These are phyloP conservation scores for Triops longicaudatus DNA, from an alignment of 1,140 invertebrate species.

Conservation along the genomic window DNA sequence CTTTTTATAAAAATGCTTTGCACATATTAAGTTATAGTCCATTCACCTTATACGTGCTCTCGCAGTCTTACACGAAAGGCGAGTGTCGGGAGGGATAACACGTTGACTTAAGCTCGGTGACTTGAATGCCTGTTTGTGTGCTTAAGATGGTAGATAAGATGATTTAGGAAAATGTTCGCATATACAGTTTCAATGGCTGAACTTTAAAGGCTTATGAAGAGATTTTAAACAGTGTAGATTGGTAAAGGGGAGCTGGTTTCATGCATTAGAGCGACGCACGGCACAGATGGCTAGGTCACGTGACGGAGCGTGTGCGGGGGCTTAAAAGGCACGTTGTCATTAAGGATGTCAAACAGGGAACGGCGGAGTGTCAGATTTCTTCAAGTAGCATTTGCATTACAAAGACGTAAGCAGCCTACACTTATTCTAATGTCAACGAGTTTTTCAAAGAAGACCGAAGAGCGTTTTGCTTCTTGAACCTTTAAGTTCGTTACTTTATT, in stretches of 20 bases:
- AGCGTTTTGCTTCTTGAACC: background rate
- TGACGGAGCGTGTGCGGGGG: background rate
- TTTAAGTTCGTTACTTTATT: too few relatives aligned
- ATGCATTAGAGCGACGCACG: background rate
- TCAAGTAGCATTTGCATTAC: slow-evolving; percentile 15
- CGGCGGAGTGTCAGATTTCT: slow-evolving; percentile 1
- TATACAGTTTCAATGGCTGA: background rate
- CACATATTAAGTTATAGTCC: too few relatives aligned
- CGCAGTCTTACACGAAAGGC: too few relatives aligned
- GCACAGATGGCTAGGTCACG: slow-evolving; percentile 3
- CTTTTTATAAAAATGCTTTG: too few relatives aligned
- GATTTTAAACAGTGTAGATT: background rate
- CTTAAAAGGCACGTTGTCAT: slow-evolving; percentile 15
- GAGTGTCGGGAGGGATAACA: too few relatives aligned
- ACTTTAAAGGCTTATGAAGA: background rate
- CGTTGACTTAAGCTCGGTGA: too few relatives aligned
- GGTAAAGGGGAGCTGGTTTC: background rate
- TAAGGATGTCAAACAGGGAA: background rate
- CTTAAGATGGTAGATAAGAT: background rate
- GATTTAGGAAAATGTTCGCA: background rate
- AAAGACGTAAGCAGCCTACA: background rate
- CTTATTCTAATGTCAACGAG: slow-evolving; percentile 6
- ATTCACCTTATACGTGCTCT: too few relatives aligned
- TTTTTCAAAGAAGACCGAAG: background rate
- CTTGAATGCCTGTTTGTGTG: too few relatives aligned